Evolutionary conservation across 2,797 vertebrate genomes (phyloP), one percentile per base, ranked within the genome.

Genomic region (Carapus acus): DNA sequence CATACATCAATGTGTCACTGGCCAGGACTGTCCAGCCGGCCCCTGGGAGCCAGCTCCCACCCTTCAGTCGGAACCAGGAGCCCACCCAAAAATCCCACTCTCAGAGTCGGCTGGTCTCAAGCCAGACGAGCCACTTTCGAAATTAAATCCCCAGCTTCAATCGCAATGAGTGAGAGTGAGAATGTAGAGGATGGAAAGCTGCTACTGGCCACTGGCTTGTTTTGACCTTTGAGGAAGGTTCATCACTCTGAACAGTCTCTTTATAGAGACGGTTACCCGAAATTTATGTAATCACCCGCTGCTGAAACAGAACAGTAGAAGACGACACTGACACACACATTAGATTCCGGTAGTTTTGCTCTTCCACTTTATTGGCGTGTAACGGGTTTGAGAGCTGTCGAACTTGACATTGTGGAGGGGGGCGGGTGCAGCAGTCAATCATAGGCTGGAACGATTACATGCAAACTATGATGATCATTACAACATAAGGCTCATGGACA

Each of bases 1-100:
- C 86, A 78, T 88, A 80, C 78, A 88, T 89, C 86, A 88, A 85
- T 78, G 66, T 88, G 86, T 82, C 83, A 86, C 74, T 27, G 37
- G 61, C 71, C 76, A 64, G 77, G 71, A 79, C 77, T 73, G 83
- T 84, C 85, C 73, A 53, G 40, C 27, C 8, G 69, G 43, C 71
- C 76, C 71, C 14, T 13, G 81, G 78, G 83, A 78, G 59, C 62
- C 18, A 39, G 40, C 60, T 61, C 49, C 66, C 71, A 52, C 54
- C 2, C 39, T 55, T 62, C 62, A 73, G 77, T 82, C 73, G 3
- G 56, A 78, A 69, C 73, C 65, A 7, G 53, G 76, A 65, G 74
- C 69, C 54, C 54, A 49, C 58, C 46, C 39, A 57, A 61, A 74
- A 54, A 4, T 66, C 58, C 69, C 41, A 63, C 54, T 58, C 54